Base-by-base conservation (phyloP, 2,113 vertebrate species). In the Oryzias woworae region DNA sequence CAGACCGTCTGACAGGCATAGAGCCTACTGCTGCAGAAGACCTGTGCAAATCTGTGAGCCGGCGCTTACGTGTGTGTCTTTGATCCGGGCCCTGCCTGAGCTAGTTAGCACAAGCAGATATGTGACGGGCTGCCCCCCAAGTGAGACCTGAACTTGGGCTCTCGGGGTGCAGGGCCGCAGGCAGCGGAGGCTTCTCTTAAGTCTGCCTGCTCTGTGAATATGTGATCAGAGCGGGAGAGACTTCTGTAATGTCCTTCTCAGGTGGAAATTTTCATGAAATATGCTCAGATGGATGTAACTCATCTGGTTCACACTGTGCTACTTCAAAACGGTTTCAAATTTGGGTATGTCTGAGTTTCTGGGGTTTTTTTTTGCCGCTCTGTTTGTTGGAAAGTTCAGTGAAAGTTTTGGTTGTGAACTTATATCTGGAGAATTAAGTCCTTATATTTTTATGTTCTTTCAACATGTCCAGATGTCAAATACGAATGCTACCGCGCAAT, bases 81-180 rank as follows among this genome's bases (percentile, higher is more conserved):
- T 58, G 63, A 78, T 62, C 58, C 36, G 44, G 52, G 23, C 58
- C 67, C 51, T 66, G 58, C 46, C 46, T 84, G 62, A 83, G 74
- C 72, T 77, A 56, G 70, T 76, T 84, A 71, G 70, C 12, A 31
- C 66, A 66, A 69, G 70, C 72, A 83, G 69, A 62, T 67, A 76
- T 67, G 69, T 87, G 73, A 71, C 15, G 20, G 67, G 75, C 65
- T 64, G 69, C 84, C 90, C 84, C 88, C 82, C 89, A 67, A 62
- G 72, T 85, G 91, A 83, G 88, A 75, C 63, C 56, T 80, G 84
- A 87, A 84, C 84, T 76, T 63, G 53, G n/a, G 59, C 78, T 62
- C 69, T 69, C 44, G 13, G 57, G 78, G 74, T 72, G 74, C 77
- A 66, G 64, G 70, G 61, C 65, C 58, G 59, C 64, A 70, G 69